Evolutionary conservation across 1,140 invertebrate genomes (phyloP).

Genomic region (Charaxes varanes): DNA sequence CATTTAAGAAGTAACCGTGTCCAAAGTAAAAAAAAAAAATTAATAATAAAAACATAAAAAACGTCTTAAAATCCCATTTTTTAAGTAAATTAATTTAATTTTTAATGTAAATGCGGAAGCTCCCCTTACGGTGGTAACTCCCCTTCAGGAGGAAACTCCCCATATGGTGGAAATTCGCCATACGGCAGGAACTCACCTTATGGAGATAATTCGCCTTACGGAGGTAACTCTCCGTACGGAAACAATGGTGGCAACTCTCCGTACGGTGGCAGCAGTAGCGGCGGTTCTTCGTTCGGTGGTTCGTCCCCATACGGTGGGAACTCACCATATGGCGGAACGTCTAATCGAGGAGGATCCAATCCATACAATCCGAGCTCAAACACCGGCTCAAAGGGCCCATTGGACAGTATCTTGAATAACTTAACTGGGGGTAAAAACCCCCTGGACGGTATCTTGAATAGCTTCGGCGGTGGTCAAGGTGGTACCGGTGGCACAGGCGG

Average conservation of each 20-base stretch:
- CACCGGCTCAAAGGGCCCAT: slow-evolving; percentile 29
- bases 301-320: slow-evolving; percentile 14
- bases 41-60: too few species aligned
- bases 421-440: slow-evolving; percentile 31
- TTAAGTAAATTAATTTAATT: too few species aligned
- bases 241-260: slow-evolving; percentile 17
- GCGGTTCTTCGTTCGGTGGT: slow-evolving; percentile 12
- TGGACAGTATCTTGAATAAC: slow-evolving; percentile 43
- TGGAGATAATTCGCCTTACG: slow-evolving; percentile 28
- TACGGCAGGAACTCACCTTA: slow-evolving; percentile 39
- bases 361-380: slow-evolving; percentile 26
- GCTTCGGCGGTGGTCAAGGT: slow-evolving; percentile 34
- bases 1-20: too few species aligned
- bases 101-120: too few species aligned
- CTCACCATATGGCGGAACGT: slow-evolving; percentile 19
- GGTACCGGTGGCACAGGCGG: slow-evolving; percentile 24
- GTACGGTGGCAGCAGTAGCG: slow-evolving; percentile 20
- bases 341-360: slow-evolving; percentile 24
- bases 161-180: slow-evolving; percentile 35
- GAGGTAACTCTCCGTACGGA: slow-evolving; percentile 23
- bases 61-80: too few species aligned
- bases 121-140: slow-evolving; percentile 30
- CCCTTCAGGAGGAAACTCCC: slow-evolving; percentile 32
- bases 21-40: too few species aligned
- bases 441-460: slow-evolving; percentile 43